These are phyloP conservation scores for Maconellicoccus hirsutus DNA, from an alignment of 1,140 invertebrate genomes.

Conservation along the genomic window DNA sequence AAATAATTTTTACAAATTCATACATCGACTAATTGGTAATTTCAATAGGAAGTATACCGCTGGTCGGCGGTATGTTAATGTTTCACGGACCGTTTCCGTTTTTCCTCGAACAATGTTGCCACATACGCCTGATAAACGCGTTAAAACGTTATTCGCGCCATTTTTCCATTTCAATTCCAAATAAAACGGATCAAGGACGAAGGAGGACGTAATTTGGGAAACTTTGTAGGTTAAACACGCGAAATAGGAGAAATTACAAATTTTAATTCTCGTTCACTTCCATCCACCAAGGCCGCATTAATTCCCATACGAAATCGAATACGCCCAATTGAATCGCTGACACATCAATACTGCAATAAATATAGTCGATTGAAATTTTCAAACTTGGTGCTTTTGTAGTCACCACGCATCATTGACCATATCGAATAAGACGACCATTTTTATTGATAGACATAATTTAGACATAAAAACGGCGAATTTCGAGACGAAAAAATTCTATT, in stretches of 20 bases:
- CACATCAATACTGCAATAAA: not conserved
- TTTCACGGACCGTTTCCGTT: not conserved
- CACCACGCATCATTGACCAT: not conserved
- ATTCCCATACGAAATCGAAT: not conserved
- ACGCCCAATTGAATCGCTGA: not conserved
- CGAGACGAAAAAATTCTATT: too few species aligned
- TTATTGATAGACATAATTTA: too few species aligned
- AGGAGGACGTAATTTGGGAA: not conserved
- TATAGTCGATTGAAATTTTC: not conserved
- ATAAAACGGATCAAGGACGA: not conserved
- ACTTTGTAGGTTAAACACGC: not conserved
- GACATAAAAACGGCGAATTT: too few species aligned
- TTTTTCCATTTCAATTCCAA: not conserved
- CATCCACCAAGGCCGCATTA: not conserved
- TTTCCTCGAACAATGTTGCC: not conserved
- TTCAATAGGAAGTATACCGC: not conserved
- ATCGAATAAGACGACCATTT: too few species aligned
- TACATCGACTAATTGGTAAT: not conserved
- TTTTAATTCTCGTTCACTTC: not conserved
- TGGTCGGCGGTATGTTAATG: conserved; percentile 1
- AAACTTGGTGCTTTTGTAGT: not conserved
- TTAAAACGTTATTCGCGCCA: not conserved
- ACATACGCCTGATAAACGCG: not conserved
- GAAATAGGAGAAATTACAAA: not conserved
- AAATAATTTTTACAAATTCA: not conserved